Base-by-base conservation (phyloP, 2,888 invertebrate species). In the Nycteola revayana region DNA sequence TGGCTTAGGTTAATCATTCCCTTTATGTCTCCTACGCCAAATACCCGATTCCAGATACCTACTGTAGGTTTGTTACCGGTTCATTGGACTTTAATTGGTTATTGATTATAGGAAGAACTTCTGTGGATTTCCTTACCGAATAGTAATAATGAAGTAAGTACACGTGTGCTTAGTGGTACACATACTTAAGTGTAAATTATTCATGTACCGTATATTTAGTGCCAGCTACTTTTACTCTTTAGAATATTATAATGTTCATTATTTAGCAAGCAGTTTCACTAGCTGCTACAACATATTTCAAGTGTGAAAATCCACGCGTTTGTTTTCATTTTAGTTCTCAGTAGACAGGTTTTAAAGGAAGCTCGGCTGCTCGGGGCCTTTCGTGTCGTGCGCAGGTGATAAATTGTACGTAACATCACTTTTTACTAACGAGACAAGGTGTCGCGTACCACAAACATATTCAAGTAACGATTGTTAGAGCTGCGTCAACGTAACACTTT, bases 381-480 rank as follows among this genome's bases (percentile, higher is more conserved):
- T 46, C 62, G 64, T 67, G 81, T 82, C 82, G 73, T 62, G 66
- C 74, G 74, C 82, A 77, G 70, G 84, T 86, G 82, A 86, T 86
- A 83, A 85, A 87, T 87, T 75, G 81, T 72, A 64, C 59, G 60
- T 58, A 69, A 67, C 80, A 74, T 84, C 78, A 84, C 75, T 80
- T 82, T 80, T 83, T 79, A 72, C 83, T 87, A 87, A 87, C 87
- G 78, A 86, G 87, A 86, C 86, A 81, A 81, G 78, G 75, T 82
- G 85, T 80, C 80, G 70, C 66, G 66, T 63, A 59, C 67, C 65
- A 72, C 67, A 71, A 79, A 79, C 73, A 71, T 75, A 75, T 78
- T 76, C 79, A 75, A 70, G 75, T 60, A 66, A 70, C 69, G 75
- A 76, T 75, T 77, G 79, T 78, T 75, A 76, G 60, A 66, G 58